These are phyloP conservation scores for Bucco capensis DNA, from an alignment of 2,113 vertebrate genomes.

Conservation along the genomic window DNA sequence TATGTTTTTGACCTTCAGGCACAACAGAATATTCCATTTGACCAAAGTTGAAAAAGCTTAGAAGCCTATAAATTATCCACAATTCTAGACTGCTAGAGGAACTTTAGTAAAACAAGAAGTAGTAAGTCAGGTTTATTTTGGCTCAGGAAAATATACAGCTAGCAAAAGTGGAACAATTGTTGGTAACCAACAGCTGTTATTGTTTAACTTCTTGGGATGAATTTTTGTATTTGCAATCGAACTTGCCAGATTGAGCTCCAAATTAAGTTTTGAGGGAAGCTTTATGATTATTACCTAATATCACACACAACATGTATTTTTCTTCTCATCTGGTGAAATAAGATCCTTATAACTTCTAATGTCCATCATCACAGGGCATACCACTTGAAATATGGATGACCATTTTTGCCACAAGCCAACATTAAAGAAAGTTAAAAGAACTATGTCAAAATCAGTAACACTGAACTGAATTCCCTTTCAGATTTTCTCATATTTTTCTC, in stretches of 20 bases:
- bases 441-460: neutral
- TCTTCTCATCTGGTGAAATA: neutral
- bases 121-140: neutral
- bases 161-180: neutral
- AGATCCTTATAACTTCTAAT: neutral
- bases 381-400: neutral
- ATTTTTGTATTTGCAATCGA: neutral
- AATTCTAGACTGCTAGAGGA: neutral
- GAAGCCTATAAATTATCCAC: neutral
- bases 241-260: neutral
- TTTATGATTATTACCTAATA: neutral
- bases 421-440: neutral
- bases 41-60: neutral
- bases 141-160: neutral
- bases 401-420: neutral
- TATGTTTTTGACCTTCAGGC: conserved; percentile 18
- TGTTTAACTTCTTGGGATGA: neutral
- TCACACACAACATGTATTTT: neutral
- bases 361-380: neutral
- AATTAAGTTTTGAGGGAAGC: neutral
- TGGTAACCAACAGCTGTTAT: neutral
- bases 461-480: neutral
- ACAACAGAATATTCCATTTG: conserved; percentile 15
- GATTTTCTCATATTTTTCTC: neutral
- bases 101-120: neutral